Evolutionary conservation across 2,888 invertebrate species (phyloP), one percentile per base, ranked within the genome.

Genomic region (Meganola albula): DNA sequence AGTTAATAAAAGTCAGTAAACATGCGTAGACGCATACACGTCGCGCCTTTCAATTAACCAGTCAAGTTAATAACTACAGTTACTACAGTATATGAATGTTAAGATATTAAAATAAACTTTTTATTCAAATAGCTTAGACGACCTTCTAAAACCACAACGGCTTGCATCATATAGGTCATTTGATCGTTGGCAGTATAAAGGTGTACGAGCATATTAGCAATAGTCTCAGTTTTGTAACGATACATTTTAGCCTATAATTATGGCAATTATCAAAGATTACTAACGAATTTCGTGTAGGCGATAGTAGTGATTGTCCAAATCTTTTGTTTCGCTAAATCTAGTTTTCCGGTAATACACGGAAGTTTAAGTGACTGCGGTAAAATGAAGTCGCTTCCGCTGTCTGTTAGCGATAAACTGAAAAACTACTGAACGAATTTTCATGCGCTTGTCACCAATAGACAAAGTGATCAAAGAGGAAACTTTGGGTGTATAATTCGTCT

Each of bases 111-210:
- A n/a, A n/a, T n/a, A n/a, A 12, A 7, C 31, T 27, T 40, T 38
- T 38, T 23, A 18, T 33, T 37, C 28, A 46, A 52, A 44, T 53
- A 46, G 41, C 14, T 35, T 33, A 29, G 40, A 8, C 47, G 52
- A 52, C 63, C 63, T 61, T 58, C 58, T 43, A 11, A 14, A 40
- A 26, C 32, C 33, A 32, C 25, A 12, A 26, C 25, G 31, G 29
- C 47, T 62, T 61, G 57, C 57, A 53, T 45, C 44, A 63, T 58
- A 41, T 48, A 47, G 61, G 58, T 52, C 50, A 47, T 44, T 45
- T 29, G 40, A 47, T 44, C 30, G 40, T 38, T 37, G 32, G 36
- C 41, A 31, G 33, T 37, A 10, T 22, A 37, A 21, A 37, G 27
- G 26, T 20, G 20, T n/a, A 3, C 20, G 4, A n/a, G 12, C 4